Evolutionary conservation across 2,113 vertebrate genomes (phyloP), one percentile per base, ranked within the genome.

Genomic region (Dasyprocta punctata): DNA sequence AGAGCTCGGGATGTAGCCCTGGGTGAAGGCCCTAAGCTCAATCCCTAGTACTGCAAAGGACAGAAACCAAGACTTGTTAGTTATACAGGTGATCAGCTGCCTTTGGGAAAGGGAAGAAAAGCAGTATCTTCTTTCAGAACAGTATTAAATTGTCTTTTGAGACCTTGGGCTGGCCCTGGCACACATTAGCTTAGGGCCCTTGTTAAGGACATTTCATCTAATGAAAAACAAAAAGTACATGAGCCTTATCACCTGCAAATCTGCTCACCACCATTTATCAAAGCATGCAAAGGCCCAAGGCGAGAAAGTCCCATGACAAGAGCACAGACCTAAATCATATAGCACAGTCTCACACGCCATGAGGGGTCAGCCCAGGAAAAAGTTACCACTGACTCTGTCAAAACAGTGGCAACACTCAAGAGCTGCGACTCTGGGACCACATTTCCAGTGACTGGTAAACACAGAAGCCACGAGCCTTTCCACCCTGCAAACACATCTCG

Each of bases 281-380:
- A 54, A 56, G 20, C 33, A 3, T 19, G 78, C 54, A 14, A 86
- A 77, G 85, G 67, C 69, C 44, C 56, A 26, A 41, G 30, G 69
- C 41, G 54, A 86, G 30, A 89, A 92, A 58, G 69, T 77, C 52
- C 22, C 19, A 17, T 0, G 2, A 41, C 3, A 7, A 93, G 60
- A 11, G 38, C 87, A 90, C 96, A 96, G 95, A 71, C 85, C 60
- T 26, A 65, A 86, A 61, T 30, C 63, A 47, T 5, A 22, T 2
- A 44, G 61, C 3, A 2, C 24, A 65, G 36, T 28, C 61, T 80
- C 61, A 61, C 16, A 38, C 7, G 30, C 2, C 54, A 11, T n/a
- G 16, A 38, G 2, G 26, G 10, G 12, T 20, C 56, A 67, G 41
- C 41, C 52, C 17, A 26, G 78, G 80, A 54, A 81, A 86, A 61